These are phyloP conservation scores for Pachyuromys duprasi DNA, from an alignment of 2,797 vertebrate species.

Conservation along the genomic window DNA sequence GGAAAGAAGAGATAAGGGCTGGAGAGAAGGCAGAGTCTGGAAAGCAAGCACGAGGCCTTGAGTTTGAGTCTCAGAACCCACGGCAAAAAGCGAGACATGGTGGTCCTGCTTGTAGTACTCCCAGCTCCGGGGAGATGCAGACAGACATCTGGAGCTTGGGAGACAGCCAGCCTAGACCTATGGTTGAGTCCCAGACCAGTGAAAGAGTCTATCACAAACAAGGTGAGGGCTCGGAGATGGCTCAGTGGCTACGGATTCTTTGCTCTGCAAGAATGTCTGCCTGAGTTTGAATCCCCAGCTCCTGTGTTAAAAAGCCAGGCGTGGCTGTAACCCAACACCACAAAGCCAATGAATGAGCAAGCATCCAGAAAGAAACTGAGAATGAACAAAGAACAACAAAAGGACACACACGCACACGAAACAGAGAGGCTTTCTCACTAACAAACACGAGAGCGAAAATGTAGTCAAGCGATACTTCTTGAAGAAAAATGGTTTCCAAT, in stretches of 20 bases:
- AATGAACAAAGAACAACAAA: background rate
- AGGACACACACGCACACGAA: background rate
- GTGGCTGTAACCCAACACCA: background rate
- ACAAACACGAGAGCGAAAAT: background rate
- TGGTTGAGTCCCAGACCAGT: background rate
- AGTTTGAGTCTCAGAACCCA: background rate
- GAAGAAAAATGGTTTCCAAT: background rate
- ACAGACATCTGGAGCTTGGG: background rate
- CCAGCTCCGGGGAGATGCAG: background rate
- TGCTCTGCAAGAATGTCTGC: background rate
- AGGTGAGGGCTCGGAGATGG: background rate
- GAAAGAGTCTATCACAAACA: background rate
- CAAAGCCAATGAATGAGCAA: background rate
- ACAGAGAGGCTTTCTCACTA: constrained; percentile 20
- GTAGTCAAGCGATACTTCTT: background rate
- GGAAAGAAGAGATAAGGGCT: background rate
- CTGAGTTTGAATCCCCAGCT: background rate
- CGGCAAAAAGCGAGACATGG: background rate
- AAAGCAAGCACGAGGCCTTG: background rate
- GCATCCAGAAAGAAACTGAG: background rate
- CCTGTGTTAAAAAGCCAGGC: background rate
- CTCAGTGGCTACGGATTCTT: background rate
- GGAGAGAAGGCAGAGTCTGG: background rate
- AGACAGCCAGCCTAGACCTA: no score
- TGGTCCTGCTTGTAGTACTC: background rate